Evolutionary conservation across 2,797 vertebrate genomes (phyloP).

Genomic region (Amniataba percoides): DNA sequence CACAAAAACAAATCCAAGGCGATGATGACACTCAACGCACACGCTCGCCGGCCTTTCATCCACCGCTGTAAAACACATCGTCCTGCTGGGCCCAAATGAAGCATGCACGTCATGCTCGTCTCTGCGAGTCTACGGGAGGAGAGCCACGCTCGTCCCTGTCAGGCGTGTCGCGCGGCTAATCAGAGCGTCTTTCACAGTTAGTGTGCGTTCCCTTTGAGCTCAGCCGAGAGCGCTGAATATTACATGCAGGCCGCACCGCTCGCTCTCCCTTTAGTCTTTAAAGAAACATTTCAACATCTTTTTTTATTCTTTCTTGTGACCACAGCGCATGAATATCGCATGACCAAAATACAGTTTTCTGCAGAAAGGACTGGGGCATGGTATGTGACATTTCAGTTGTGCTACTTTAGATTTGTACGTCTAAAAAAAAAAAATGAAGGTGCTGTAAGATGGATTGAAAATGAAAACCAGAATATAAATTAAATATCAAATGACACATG

Average conservation of each 20-base stretch:
- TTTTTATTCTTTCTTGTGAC: neutral
- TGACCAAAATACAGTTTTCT: constrained; percentile 50
- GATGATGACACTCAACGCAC: constrained; percentile 59
- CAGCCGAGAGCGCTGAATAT: constrained; percentile 67
- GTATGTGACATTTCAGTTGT: neutral
- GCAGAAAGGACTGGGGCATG: constrained; percentile 41
- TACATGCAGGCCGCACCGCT: constrained; percentile 46
- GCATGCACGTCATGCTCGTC: neutral
- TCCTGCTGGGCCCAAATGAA: constrained; percentile 17
- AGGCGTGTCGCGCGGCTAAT: constrained; percentile 37
- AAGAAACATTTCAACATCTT: constrained; percentile 34
- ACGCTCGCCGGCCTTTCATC: constrained; percentile 21
- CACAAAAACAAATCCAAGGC: constrained; percentile 28
- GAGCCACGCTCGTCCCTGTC: constrained; percentile 30
- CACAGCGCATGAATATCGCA: constrained; percentile 61
- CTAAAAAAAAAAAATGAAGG: neutral
- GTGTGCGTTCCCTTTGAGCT: constrained; percentile 42
- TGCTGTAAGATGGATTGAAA: neutral
- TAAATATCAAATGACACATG: neutral
- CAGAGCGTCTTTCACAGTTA: constrained; percentile 48
- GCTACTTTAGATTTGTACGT: neutral
- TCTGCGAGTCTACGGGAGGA: neutral
- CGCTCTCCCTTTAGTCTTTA: constrained; percentile 40
- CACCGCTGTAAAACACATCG: constrained; percentile 5
- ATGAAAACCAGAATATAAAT: neutral